Conservation (phyloP, 2,797 vertebrate species). For the Diglossa cyanea region DNA sequence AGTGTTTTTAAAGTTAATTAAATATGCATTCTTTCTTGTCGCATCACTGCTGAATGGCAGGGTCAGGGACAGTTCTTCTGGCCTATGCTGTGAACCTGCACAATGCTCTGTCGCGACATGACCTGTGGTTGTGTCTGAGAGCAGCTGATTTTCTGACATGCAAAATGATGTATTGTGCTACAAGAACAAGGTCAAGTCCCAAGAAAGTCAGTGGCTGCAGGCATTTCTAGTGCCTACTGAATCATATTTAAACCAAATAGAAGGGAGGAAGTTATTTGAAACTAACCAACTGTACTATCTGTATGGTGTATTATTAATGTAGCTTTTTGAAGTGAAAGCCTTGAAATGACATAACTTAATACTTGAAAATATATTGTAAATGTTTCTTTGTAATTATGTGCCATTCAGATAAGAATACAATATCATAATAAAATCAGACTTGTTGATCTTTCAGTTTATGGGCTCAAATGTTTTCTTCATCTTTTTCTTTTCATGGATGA, state of each 20-base stretch:
- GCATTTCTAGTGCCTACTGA: constrained; percentile 81
- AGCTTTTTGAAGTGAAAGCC: constrained; percentile 80
- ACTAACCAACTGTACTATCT: constrained; percentile 75
- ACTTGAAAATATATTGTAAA: constrained; percentile 80
- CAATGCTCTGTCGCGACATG: constrained; percentile 61
- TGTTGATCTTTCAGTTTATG: constrained; percentile 77
- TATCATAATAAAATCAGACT: constrained; percentile 76
- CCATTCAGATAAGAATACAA: constrained; percentile 73
- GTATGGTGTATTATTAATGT: constrained; percentile 79
- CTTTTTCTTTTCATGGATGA: constrained; percentile 32
- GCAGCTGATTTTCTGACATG: constrained; percentile 66
- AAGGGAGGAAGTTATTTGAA: constrained; percentile 71
- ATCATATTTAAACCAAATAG: constrained; percentile 77
- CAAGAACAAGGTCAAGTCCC: constrained; percentile 67
- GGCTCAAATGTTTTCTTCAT: constrained; percentile 75
- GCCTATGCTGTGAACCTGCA: constrained; percentile 67
- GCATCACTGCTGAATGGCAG: constrained; percentile 63
- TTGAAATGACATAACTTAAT: constrained; percentile 78
- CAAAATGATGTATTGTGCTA: constrained; percentile 59
- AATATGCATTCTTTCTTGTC: constrained; percentile 62
- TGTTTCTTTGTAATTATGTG: constrained; percentile 79
- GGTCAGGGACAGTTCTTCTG: constrained; percentile 60
- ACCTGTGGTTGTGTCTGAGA: constrained; percentile 68
- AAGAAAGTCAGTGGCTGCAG: constrained; percentile 75
- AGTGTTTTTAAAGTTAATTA: background rate